A percentile compares a stretch with the other conserved stretches of the same genome.
These are phyloP conservation scores for Calidris pygmaea DNA, from an alignment of 2,113 vertebrate species.

Conservation along the genomic window DNA sequence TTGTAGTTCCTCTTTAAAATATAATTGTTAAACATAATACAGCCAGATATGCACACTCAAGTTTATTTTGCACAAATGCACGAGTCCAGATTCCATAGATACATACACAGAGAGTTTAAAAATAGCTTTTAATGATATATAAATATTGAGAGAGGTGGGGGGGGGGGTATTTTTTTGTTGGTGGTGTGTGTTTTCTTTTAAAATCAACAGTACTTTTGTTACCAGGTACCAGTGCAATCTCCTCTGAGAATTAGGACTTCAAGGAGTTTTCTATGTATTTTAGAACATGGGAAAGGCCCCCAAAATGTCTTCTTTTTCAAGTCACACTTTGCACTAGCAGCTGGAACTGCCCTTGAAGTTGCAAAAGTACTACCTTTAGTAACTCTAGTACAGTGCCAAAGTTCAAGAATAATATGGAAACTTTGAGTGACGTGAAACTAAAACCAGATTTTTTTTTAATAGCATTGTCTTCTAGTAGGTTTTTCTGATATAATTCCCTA, in stretches of 20 bases:
- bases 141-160: accelerated
- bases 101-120: background rate
- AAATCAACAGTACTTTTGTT: background rate
- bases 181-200: background rate
- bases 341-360: background rate
- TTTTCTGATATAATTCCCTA: background rate
- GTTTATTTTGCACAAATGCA: slow-evolving; percentile 3
- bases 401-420: background rate
- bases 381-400: background rate
- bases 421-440: background rate
- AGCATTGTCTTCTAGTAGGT: background rate
- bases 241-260: background rate
- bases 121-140: background rate
- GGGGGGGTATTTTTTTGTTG: background rate
- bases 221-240: background rate
- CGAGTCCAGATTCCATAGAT: background rate
- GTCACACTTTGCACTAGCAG: background rate
- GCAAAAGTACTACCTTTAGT: background rate
- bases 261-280: background rate
- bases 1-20: slow-evolving; percentile 18
- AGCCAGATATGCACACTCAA: background rate
- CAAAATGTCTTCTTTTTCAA: background rate
- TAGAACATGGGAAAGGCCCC: background rate
- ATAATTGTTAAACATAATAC: background rate
- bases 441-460: background rate